These are phyloP conservation scores for Xerus rutilus DNA, from an alignment of 2,797 vertebrate species.

Conservation along the genomic window DNA sequence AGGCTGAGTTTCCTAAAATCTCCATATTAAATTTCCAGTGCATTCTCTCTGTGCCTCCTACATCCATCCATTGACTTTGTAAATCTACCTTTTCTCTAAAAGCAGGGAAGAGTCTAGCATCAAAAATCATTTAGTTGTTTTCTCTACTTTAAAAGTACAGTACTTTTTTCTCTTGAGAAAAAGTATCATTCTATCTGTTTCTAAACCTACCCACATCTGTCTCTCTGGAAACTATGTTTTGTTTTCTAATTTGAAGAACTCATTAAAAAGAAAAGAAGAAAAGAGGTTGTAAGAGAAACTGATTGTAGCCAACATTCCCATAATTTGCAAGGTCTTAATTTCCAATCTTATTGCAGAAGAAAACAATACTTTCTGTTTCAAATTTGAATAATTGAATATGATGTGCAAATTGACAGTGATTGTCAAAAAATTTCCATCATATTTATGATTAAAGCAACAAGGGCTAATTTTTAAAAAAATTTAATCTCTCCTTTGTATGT, in stretches of 20 bases:
- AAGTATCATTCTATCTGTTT: slow-evolving; percentile 53
- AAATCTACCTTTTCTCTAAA: background rate
- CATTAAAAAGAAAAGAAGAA: slow-evolving; percentile 49
- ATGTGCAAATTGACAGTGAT: slow-evolving; percentile 71
- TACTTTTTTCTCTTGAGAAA: slow-evolving; percentile 25
- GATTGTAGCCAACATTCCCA: slow-evolving; percentile 69
- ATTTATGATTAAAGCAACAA: slow-evolving; percentile 76
- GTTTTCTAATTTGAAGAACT: slow-evolving; percentile 73
- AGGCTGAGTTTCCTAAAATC: background rate
- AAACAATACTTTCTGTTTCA: slow-evolving; percentile 80
- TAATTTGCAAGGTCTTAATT: slow-evolving; percentile 83
- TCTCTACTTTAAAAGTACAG: background rate
- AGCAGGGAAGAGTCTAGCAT: background rate
- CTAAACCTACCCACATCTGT: slow-evolving; percentile 56
- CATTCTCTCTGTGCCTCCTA: background rate
- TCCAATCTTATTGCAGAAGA: slow-evolving; percentile 74
- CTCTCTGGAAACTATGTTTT: slow-evolving; percentile 77
- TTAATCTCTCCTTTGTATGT: slow-evolving; percentile 60
- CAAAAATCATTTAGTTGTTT: background rate
- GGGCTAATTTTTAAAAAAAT: slow-evolving; percentile 57
- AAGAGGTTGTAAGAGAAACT: slow-evolving; percentile 66
- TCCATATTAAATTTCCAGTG: background rate
- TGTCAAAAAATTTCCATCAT: slow-evolving; percentile 64
- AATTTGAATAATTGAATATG: slow-evolving; percentile 80
- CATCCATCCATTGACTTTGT: background rate